These are phyloP conservation scores for Deilephila porcellus DNA, from an alignment of 2,888 invertebrate genomes.

Conservation along the genomic window DNA sequence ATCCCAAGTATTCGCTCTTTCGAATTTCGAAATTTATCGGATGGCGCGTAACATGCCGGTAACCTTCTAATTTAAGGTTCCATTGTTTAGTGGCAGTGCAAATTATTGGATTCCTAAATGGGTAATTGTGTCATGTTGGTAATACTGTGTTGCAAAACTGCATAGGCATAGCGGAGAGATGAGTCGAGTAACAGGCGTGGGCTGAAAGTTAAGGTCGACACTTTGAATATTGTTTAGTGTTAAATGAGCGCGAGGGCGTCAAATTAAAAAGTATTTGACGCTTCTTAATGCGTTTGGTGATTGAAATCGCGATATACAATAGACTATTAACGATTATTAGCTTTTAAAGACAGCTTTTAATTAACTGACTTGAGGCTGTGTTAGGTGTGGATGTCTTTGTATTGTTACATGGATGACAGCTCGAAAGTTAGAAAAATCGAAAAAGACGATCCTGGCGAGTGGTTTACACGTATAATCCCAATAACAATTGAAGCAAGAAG, in stretches of 20 bases:
- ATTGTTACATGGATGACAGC: constrained; percentile 17
- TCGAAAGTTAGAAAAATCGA: constrained; percentile 40
- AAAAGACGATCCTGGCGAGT: constrained; percentile 59
- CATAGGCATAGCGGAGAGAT: constrained; percentile 68
- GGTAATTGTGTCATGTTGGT: constrained; percentile 71
- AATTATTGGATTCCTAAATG: constrained; percentile 73
- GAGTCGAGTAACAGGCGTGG: constrained; percentile 68
- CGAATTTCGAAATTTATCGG: constrained; percentile 60
- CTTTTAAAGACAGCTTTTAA: not conserved
- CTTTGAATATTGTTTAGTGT: constrained; percentile 64
- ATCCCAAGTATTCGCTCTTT: constrained; percentile 30
- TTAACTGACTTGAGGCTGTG: not conserved
- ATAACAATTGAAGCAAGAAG: constrained; percentile 73
- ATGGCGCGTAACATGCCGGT: constrained; percentile 57
- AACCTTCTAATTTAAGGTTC: constrained; percentile 72
- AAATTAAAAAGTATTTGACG: constrained; percentile 22
- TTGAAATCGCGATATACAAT: constrained; percentile 23
- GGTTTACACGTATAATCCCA: constrained; percentile 76
- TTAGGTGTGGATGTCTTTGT: not conserved
- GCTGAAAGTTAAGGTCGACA: constrained; percentile 72
- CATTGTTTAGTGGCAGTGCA: constrained; percentile 71
- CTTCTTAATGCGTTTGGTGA: constrained; percentile 19
- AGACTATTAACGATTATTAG: constrained; percentile 9
- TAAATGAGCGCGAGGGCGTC: constrained; percentile 26
- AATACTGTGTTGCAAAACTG: constrained; percentile 62